phyloP scores from a whole-genome alignment of 2,888 invertebrate genomes.

The Plagiodera versicolora region DNA sequence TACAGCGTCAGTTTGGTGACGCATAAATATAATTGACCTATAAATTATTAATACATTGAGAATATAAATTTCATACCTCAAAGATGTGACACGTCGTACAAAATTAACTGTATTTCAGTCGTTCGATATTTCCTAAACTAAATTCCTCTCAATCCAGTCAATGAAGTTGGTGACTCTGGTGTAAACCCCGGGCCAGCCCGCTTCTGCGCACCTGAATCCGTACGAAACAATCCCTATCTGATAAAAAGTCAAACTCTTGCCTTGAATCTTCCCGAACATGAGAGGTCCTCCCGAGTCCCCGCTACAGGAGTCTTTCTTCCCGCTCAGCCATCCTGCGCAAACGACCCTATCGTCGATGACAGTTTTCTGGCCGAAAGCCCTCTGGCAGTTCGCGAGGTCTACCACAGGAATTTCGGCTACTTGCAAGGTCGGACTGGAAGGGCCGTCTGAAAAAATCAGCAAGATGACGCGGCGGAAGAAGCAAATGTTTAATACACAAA shows the following conservation, averaged over 20 bases:
- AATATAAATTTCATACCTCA: too few relatives aligned
- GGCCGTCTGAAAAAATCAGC: slow-evolving; percentile 61
- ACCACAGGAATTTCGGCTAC: slow-evolving; percentile 74
- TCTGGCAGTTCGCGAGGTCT: slow-evolving; percentile 62
- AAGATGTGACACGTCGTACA: too few relatives aligned
- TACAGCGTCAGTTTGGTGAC: too few relatives aligned
- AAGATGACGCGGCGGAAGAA: too few relatives aligned
- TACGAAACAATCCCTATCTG: slow-evolving; percentile 71
- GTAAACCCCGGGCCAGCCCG: slow-evolving; percentile 67
- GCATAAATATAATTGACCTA: too few relatives aligned
- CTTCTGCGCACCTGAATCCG: slow-evolving; percentile 66
- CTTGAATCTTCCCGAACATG: slow-evolving; percentile 55
- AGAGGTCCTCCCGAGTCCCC: slow-evolving; percentile 85
- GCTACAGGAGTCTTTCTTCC: slow-evolving; percentile 74
- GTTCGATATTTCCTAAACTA: slow-evolving; percentile 24
- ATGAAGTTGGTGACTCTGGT: slow-evolving; percentile 62
- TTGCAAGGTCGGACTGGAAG: slow-evolving; percentile 65
- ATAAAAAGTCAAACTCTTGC: slow-evolving; percentile 53
- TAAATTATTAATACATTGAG: too few relatives aligned
- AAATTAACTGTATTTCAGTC: background rate
- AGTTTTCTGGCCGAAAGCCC: slow-evolving; percentile 61
- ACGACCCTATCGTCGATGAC: slow-evolving; percentile 65
- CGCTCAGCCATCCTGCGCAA: slow-evolving; percentile 69
- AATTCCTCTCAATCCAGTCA: slow-evolving; percentile 62
- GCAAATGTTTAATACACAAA: too few relatives aligned